A percentile compares a stretch with the other conserved stretches of the same genome.
Evolutionary conservation across 2,113 vertebrate genomes (phyloP).

Genomic region (Varanus salvator): DNA sequence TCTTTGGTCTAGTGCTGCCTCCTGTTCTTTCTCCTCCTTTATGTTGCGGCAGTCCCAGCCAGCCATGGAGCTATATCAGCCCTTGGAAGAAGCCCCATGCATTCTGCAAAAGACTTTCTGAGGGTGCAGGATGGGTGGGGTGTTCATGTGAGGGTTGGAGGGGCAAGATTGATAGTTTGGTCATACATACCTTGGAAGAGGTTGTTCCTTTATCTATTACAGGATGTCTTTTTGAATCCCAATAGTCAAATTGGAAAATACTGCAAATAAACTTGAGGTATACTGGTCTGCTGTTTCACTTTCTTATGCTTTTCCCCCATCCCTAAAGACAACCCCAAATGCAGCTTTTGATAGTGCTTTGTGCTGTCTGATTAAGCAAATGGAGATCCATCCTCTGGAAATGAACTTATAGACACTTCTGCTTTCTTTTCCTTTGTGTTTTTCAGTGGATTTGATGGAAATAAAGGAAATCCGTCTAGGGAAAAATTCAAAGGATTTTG

Average conservation of each 20-base stretch:
- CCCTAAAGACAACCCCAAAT: not conserved
- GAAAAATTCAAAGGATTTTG: constrained; percentile 94
- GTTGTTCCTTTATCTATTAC: not conserved
- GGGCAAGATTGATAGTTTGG: too few species aligned
- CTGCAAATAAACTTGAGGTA: not conserved
- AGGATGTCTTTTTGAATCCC: not conserved
- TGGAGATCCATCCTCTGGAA: not conserved
- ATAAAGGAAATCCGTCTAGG: constrained; percentile 93
- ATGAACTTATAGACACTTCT: not conserved
- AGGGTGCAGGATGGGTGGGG: not conserved
- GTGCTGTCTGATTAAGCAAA: not conserved
- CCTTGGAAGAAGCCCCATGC: not conserved
- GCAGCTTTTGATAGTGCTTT: not conserved
- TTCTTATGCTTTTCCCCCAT: too few species aligned
- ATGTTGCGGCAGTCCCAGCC: not conserved
- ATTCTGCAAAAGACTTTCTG: not conserved
- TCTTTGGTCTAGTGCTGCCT: not conserved
- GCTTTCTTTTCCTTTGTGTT: constrained; percentile 29
- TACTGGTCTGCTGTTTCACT: not conserved
- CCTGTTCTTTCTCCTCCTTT: not conserved
- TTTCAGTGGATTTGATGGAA: constrained; percentile 94
- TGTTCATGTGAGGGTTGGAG: not conserved
- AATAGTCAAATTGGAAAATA: not conserved
- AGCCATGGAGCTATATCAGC: too few species aligned
- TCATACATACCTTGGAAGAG: not conserved